phyloP scores from a whole-genome alignment of 1,140 invertebrate species.

The Pseudomyrmex flavicornis region DNA sequence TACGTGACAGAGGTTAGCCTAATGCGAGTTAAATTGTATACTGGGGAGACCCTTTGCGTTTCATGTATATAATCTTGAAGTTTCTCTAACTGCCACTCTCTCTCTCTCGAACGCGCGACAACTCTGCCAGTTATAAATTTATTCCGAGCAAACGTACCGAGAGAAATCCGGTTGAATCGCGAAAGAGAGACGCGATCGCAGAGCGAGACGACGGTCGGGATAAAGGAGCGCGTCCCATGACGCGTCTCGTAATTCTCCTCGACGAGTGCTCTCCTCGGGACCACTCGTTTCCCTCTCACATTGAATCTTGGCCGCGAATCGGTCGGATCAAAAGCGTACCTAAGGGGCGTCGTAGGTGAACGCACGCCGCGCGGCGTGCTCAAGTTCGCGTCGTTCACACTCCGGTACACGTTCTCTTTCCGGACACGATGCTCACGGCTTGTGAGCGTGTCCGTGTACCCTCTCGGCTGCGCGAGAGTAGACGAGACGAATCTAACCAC shows the following conservation, averaged over 20 bases:
- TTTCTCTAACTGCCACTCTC: constrained; percentile 25
- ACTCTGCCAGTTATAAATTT: constrained; percentile 33
- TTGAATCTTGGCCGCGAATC: constrained; percentile 43
- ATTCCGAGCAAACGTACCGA: constrained; percentile 11
- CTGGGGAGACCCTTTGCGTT: constrained; percentile 9
- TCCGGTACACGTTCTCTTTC: background rate
- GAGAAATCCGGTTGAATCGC: background rate
- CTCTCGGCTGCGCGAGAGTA: background rate
- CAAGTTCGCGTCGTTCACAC: constrained; percentile 23
- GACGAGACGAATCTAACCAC: constrained; percentile 3
- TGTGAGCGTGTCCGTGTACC: background rate
- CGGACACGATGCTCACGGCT: background rate
- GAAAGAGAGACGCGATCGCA: background rate
- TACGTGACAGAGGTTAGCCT: too few relatives aligned
- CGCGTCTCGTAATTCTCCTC: constrained; percentile 22
- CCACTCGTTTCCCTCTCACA: constrained; percentile 26
- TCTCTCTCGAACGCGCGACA: background rate
- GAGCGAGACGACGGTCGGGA: constrained; percentile 4
- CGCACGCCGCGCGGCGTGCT: constrained; percentile 21
- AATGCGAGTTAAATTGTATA: too few relatives aligned
- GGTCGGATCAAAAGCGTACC: constrained; percentile 45
- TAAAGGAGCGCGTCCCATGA: constrained; percentile 19
- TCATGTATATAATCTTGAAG: constrained; percentile 37
- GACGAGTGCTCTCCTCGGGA: constrained; percentile 40
- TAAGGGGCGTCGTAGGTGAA: constrained; percentile 46